A percentile compares a stretch with the other conserved stretches of the same genome.
These are phyloP conservation scores for Drosophila neonasuta DNA, from an alignment of 2,888 invertebrate genomes.

Conservation along the genomic window DNA sequence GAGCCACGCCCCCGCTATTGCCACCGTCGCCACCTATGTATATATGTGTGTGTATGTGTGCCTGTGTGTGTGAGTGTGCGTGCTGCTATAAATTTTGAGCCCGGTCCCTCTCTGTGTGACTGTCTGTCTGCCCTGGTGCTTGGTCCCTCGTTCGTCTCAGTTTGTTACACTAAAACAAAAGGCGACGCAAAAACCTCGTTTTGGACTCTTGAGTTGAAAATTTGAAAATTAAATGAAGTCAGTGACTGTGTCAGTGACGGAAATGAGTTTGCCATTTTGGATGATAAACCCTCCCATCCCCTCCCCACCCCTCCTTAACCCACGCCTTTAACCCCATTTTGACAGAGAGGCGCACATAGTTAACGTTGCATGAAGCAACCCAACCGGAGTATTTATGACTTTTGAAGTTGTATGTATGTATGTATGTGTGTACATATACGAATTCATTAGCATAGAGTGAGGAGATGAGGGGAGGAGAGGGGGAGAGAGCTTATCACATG, in stretches of 20 bases:
- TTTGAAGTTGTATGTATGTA: constrained; percentile 57
- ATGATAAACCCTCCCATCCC: constrained; percentile 12
- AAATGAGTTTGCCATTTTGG: constrained; percentile 62
- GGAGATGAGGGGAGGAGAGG: neutral
- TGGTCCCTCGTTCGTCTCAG: constrained; percentile 57
- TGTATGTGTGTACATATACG: constrained; percentile 39
- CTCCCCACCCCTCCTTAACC: neutral
- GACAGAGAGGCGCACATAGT: constrained; percentile 32
- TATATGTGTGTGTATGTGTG: neutral
- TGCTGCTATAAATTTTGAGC: constrained; percentile 57
- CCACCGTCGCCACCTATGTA: constrained; percentile 30
- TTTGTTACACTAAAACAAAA: constrained; percentile 68
- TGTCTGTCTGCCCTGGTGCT: constrained; percentile 13
- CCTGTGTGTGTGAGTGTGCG: constrained; percentile 27
- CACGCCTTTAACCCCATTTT: neutral
- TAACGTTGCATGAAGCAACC: constrained; percentile 68
- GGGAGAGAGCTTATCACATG: constrained; percentile 23
- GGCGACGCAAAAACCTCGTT: constrained; percentile 56
- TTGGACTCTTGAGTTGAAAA: constrained; percentile 71
- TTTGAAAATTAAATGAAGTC: constrained; percentile 72
- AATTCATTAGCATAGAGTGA: constrained; percentile 56
- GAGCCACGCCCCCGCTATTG: constrained; percentile 52
- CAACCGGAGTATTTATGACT: constrained; percentile 64
- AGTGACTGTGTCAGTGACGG: constrained; percentile 70
- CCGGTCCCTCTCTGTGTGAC: constrained; percentile 32